Conservation (phyloP, 2,113 vertebrate genomes). For the Chaenocephalus aceratus region DNA sequence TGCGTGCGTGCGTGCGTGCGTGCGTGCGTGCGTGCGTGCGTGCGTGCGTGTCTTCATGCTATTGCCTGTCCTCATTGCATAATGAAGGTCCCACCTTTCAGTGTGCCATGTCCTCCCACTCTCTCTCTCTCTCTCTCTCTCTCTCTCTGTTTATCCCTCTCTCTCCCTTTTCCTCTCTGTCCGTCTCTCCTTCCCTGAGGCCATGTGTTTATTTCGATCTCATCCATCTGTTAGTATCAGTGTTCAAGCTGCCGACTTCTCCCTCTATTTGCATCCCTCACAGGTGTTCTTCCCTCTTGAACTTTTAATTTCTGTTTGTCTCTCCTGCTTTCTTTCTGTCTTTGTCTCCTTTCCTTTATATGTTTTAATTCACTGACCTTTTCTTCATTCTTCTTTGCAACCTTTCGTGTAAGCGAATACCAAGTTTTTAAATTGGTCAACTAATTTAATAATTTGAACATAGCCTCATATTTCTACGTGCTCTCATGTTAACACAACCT, state of each 20-base stretch:
- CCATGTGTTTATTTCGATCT: slow-evolving; percentile 71
- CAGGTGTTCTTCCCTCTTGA: slow-evolving; percentile 48
- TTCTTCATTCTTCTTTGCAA: not conserved
- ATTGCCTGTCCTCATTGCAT: slow-evolving; percentile 69
- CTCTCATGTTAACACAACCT: not conserved
- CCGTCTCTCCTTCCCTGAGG: slow-evolving; percentile 48
- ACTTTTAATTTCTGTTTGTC: slow-evolving; percentile 23
- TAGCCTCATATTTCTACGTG: not conserved
- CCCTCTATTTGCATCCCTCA: slow-evolving; percentile 54
- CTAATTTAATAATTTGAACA: not conserved
- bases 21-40: not conserved
- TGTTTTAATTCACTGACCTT: not conserved
- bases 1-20: too few relatives aligned
- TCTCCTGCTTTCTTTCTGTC: slow-evolving; percentile 4
- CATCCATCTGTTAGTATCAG: slow-evolving; percentile 67
- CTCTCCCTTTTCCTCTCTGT: slow-evolving; percentile 28
- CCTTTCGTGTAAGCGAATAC: not conserved
- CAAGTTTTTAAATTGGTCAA: not conserved
- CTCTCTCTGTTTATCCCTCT: slow-evolving; percentile 28
- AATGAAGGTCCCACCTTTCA: slow-evolving; percentile 79
- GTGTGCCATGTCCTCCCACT: slow-evolving; percentile 74
- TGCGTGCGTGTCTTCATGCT: not conserved
- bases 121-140: slow-evolving; percentile 48
- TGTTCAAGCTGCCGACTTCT: slow-evolving; percentile 58
- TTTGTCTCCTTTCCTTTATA: not conserved